Base-by-base conservation (phyloP, 2,797 vertebrate genomes). In the Platalea minor region DNA sequence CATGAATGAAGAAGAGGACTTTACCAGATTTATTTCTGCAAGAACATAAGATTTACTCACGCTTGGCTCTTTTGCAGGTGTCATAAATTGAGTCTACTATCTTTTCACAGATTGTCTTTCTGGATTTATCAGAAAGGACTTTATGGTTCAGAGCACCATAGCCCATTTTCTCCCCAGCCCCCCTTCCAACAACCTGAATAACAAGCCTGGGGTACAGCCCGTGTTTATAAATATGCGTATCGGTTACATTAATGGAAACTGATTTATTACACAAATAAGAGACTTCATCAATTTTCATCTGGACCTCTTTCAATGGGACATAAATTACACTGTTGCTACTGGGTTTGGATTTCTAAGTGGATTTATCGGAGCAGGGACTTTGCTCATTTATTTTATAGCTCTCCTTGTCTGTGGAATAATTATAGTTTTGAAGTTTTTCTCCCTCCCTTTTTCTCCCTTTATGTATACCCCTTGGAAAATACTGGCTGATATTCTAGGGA, bases 251-350 rank as follows among this genome's bases (percentile, higher is more conserved):
- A 97, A 97, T 96, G 96, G 96, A 91, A 97, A 95, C 97, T 97
- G 98, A 98, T 98, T 97, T 98, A 98, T 97, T 96, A 85, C 97
- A 85, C 97, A 97, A 97, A 97, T 96, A 97, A 96, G 97, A 97
- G 95, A 95, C 97, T 97, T 97, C 97, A 97, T 97, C 97, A 97
- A 95, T 98, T 98, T 97, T 97, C 96, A 94, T 65, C 96, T 95
- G 97, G 97, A 85, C 96, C 93, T 94, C 91, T 97, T 97, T 97
- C 97, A 95, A 19, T 85, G 97, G 94, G 91, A 90, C 96, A 97
- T 98, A 98, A 98, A 98, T 98, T 93, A 97, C 75, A 75, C 89
- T 67, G 59, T 78, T 93, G 95, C 97, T 98, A 98, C 97, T 57
- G 97, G 96, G 96, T 97, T 97, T 93, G 91, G 89, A 91, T 95